A percentile compares a stretch with the other conserved stretches of the same genome.
Evolutionary conservation across 2,113 vertebrate species (phyloP).

Genomic region (Mionectes macconnelli): DNA sequence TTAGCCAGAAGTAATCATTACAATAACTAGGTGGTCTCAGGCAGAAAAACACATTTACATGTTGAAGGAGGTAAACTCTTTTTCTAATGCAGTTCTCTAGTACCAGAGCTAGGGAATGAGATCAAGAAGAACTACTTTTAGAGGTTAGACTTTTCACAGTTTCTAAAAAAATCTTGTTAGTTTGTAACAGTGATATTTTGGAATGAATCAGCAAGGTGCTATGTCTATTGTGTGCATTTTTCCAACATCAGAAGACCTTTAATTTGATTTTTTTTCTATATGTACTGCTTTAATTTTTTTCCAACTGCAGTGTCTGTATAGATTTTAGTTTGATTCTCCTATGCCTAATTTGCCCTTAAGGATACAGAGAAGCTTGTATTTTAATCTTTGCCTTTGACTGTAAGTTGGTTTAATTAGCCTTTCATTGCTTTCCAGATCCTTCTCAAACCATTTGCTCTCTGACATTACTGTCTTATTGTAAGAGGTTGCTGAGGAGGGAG

Average conservation of each 20-base stretch:
- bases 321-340: neutral
- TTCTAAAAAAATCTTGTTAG: neutral
- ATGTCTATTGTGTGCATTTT: neutral
- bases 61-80: constrained; percentile 14
- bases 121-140: neutral
- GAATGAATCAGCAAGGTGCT: neutral
- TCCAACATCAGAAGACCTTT: neutral
- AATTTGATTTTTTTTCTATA: neutral
- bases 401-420: neutral
- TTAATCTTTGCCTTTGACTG: neutral
- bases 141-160: neutral
- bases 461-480: neutral
- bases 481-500: neutral
- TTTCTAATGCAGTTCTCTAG: neutral
- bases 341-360: neutral
- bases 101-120: neutral
- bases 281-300: neutral
- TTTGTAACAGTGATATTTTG: neutral
- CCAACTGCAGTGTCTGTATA: neutral
- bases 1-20: neutral
- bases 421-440: neutral
- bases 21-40: neutral
- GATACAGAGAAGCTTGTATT: neutral
- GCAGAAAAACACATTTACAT: constrained; percentile 19
- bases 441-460: neutral